Evolutionary conservation across 2,797 vertebrate species (phyloP), one percentile per base, ranked within the genome.

Genomic region (Lepus townsendii): DNA sequence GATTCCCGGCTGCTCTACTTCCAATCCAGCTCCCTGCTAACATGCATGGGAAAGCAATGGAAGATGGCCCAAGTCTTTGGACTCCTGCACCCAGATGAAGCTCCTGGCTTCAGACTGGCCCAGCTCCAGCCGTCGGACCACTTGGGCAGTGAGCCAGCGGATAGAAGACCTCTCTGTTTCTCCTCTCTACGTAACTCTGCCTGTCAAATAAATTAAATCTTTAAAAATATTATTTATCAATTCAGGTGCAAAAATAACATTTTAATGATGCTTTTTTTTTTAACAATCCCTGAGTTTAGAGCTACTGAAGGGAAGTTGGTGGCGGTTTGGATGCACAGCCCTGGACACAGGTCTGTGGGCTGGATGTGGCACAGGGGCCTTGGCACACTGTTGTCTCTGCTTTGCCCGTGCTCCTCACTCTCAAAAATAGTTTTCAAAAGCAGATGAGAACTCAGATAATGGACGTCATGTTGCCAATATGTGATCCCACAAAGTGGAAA

Each of bases 181-280:
- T 47, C 42, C 42, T 47, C 42, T 47, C 42, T 47, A 8, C 1
- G 42, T 47, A 47, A 47, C 42, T 47, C 42, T 47, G 42, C 42
- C 42, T 47, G 42, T 47, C 42, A 47, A 47, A 47, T 47, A 47
- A 47, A 47, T 9, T 47, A 8, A 47, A 47, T 47, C 42, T 47
- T 47, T 47, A 47, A 47, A 47, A 47, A 47, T 47, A 47, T 47
- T 47, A 47, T 47, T 47, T 47, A 47, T 47, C 42, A 47, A 47
- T 47, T 47, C 42, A 96, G 50, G n/a, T 86, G n/a, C 66, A 71
- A 30, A 76, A 75, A n/a, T 65, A 19, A 6, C 52, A 32, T 93
- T 94, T 80, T 47, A 63, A 50, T 32, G 14, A 73, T 75, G 47
- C 38, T 63, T 68, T 80, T 27, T 13, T 11, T 76, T 88, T 62